Percentiles rank a stretch among this genome's conserved stretches.
These are phyloP conservation scores for Bombylius major DNA, from an alignment of 2,888 invertebrate genomes.

Conservation along the genomic window DNA sequence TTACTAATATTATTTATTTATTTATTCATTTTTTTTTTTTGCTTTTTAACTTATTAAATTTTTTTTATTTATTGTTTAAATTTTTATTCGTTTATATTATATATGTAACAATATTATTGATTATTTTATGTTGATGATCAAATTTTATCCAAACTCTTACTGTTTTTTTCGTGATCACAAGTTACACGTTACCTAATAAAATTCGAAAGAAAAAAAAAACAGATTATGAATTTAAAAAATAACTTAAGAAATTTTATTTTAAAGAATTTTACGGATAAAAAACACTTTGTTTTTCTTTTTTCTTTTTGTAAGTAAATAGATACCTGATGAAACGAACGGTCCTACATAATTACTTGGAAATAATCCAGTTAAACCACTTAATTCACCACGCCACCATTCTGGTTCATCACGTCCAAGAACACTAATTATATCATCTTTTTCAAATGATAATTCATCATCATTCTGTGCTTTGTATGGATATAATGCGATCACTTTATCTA, in stretches of 20 bases:
- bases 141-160: not conserved
- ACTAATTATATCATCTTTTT: conserved; percentile 81
- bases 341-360: conserved; percentile 95
- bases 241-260: no score
- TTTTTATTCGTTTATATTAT: not conserved
- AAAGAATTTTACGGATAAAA: no score
- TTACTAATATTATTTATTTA: not conserved
- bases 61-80: not conserved
- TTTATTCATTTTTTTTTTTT: not conserved
- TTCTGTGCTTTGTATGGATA: conserved; percentile 92
- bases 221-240: no score
- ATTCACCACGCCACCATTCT: conserved; percentile 97
- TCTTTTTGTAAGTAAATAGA: conserved; percentile 14
- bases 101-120: not conserved
- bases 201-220: not conserved
- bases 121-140: not conserved
- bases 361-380: conserved; percentile 76
- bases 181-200: not conserved
- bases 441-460: conserved; percentile 86
- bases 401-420: conserved; percentile 84
- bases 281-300: no score
- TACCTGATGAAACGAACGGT: conserved; percentile 44
- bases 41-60: not conserved
- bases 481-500: conserved; percentile 81
- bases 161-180: not conserved